Conservation (phyloP, 2,888 invertebrate species). For the Palloptera scutellata region DNA sequence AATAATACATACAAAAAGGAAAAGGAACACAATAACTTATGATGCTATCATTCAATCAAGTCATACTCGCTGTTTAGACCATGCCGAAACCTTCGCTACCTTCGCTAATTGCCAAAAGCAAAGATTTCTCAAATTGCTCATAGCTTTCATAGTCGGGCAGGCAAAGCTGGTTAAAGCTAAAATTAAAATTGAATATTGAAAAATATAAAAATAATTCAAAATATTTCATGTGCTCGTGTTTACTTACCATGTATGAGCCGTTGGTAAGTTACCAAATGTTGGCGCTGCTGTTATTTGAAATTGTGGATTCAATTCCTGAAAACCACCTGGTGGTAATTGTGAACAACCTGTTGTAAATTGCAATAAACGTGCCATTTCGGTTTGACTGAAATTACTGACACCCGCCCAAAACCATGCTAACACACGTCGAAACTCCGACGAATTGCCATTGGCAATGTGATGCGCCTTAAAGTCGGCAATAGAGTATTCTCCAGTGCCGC, state of each 20-base stretch:
- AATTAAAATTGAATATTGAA: slow-evolving; percentile 27
- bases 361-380: slow-evolving; percentile 90
- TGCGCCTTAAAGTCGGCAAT: slow-evolving; percentile 89
- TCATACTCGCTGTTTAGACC: slow-evolving; percentile 50
- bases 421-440: slow-evolving; percentile 83
- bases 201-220: slow-evolving; percentile 23
- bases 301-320: slow-evolving; percentile 86
- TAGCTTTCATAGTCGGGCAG: slow-evolving; percentile 94
- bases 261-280: slow-evolving; percentile 88
- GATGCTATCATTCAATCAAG: not conserved
- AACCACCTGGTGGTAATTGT: slow-evolving; percentile 90
- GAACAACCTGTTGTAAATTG: slow-evolving; percentile 95
- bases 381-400: slow-evolving; percentile 85
- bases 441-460: slow-evolving; percentile 83
- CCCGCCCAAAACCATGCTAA: slow-evolving; percentile 93
- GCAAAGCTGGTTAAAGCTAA: slow-evolving; percentile 93
- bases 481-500: slow-evolving; percentile 92
- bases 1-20: slow-evolving; percentile 16
- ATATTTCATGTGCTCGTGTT: not conserved
- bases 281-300: slow-evolving; percentile 93
- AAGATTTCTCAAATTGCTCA: slow-evolving; percentile 89
- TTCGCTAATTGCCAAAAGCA: slow-evolving; percentile 92
- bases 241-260: slow-evolving; percentile 89
- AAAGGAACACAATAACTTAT: slow-evolving; percentile 34
- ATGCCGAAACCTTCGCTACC: slow-evolving; percentile 92